These are phyloP conservation scores for Plecturocebus donacophilus DNA, from an alignment of 2,113 vertebrate species.

Conservation along the genomic window DNA sequence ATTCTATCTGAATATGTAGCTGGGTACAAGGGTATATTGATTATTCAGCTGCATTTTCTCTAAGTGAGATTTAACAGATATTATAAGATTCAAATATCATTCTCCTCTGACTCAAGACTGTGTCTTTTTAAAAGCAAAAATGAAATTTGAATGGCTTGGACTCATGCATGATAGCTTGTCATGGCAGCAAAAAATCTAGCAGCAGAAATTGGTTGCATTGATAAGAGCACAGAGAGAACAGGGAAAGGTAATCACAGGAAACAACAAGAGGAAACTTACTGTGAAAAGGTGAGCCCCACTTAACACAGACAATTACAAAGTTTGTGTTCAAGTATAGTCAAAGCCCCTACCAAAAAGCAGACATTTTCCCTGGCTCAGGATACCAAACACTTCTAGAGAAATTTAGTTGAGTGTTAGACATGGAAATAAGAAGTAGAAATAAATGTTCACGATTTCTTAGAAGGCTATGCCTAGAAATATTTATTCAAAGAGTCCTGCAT, in stretches of 20 bases:
- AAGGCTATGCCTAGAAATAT: background rate
- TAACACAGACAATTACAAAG: background rate
- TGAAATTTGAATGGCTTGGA: conserved; percentile 1
- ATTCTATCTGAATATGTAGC: background rate
- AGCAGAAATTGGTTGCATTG: background rate
- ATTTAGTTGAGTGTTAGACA: background rate
- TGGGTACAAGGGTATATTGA: background rate
- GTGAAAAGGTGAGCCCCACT: background rate
- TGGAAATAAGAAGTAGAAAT: background rate
- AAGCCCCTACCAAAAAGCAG: background rate
- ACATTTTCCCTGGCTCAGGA: conserved; percentile 4
- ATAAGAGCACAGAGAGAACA: background rate
- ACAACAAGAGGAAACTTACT: background rate
- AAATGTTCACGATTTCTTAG: background rate
- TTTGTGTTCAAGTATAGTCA: background rate
- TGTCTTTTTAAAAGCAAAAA: conserved; percentile 30
- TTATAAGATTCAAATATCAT: background rate
- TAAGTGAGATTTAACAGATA: background rate
- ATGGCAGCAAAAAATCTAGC: background rate
- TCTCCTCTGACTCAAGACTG: background rate
- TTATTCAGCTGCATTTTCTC: background rate
- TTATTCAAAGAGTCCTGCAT: background rate
- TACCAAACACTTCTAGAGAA: background rate
- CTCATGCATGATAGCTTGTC: background rate
- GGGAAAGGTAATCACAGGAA: background rate